These are phyloP conservation scores for Scaptomyza cyrtandrae DNA, from an alignment of 2,888 invertebrate species.

Conservation along the genomic window DNA sequence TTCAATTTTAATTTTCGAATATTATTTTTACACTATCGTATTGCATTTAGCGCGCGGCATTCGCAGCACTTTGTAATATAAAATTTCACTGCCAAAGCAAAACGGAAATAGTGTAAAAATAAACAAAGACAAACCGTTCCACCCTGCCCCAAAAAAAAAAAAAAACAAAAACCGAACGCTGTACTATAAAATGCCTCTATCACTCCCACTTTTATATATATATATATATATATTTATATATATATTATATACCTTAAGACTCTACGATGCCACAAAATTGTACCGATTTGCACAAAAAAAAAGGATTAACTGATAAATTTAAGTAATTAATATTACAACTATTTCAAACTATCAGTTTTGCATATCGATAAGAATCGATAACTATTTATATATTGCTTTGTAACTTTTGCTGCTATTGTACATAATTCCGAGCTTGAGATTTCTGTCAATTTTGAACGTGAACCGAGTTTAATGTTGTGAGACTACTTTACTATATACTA, in stretches of 20 bases:
- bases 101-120: constrained; percentile 61
- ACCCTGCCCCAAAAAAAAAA: background rate
- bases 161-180: constrained; percentile 23
- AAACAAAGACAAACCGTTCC: constrained; percentile 26
- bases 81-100: constrained; percentile 52
- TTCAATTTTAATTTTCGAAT: constrained; percentile 29
- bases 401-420: constrained; percentile 46
- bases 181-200: constrained; percentile 45
- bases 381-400: constrained; percentile 28
- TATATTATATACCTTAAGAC: constrained; percentile 27
- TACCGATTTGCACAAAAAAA: constrained; percentile 20
- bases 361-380: constrained; percentile 21
- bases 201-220: constrained; percentile 22
- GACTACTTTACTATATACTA: constrained; percentile 9
- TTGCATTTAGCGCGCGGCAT: constrained; percentile 46
- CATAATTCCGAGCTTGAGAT: constrained; percentile 27
- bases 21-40: constrained; percentile 75
- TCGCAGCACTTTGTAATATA: constrained; percentile 69
- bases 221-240: constrained; percentile 1
- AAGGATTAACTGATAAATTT: constrained; percentile 16
- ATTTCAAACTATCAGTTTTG: constrained; percentile 8
- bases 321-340: background rate
- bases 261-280: constrained; percentile 27
- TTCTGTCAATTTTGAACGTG: constrained; percentile 20
- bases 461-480: constrained; percentile 46